phyloP scores from a whole-genome alignment of 1,140 invertebrate species.

The Zophobas morio region DNA sequence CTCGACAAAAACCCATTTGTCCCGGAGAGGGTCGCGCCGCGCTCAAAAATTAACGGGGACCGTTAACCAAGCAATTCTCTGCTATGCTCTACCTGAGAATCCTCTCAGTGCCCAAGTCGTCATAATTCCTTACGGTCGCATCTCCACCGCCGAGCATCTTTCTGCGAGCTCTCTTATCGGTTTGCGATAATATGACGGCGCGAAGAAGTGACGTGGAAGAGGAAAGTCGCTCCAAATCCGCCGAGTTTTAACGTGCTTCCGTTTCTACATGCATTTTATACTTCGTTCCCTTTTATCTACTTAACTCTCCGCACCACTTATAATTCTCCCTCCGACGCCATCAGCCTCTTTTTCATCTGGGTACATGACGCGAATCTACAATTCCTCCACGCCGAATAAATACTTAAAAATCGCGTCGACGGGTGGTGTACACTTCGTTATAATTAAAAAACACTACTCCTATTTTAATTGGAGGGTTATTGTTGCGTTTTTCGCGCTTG shows the following conservation, averaged over 20 bases:
- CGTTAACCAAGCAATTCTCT: too few relatives aligned
- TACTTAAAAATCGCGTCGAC: constrained; percentile 30
- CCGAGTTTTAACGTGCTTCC: constrained; percentile 49
- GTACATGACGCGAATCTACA: constrained; percentile 41
- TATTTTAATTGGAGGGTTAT: constrained; percentile 15
- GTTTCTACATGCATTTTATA: constrained; percentile 51
- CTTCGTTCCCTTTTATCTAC: constrained; percentile 50
- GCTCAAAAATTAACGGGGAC: not conserved
- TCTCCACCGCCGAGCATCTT: not conserved
- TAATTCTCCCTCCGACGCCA: constrained; percentile 42
- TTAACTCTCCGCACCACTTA: constrained; percentile 48
- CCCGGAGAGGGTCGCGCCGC: not conserved
- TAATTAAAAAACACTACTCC: constrained; percentile 28
- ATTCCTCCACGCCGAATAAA: constrained; percentile 26
- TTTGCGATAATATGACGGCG: constrained; percentile 18
- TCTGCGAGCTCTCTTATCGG: not conserved
- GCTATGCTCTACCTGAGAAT: too few relatives aligned
- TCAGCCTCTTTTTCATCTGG: constrained; percentile 37
- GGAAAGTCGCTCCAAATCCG: constrained; percentile 47
- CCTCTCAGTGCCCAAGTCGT: too few relatives aligned
- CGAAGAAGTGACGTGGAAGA: constrained; percentile 44
- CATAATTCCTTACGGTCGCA: too few relatives aligned
- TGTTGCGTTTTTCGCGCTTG: not conserved
- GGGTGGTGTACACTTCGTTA: not conserved
- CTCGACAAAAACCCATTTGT: constrained; percentile 23